phyloP scores from a whole-genome alignment of 1,140 invertebrate species.

The Eriocheir sinensis region DNA sequence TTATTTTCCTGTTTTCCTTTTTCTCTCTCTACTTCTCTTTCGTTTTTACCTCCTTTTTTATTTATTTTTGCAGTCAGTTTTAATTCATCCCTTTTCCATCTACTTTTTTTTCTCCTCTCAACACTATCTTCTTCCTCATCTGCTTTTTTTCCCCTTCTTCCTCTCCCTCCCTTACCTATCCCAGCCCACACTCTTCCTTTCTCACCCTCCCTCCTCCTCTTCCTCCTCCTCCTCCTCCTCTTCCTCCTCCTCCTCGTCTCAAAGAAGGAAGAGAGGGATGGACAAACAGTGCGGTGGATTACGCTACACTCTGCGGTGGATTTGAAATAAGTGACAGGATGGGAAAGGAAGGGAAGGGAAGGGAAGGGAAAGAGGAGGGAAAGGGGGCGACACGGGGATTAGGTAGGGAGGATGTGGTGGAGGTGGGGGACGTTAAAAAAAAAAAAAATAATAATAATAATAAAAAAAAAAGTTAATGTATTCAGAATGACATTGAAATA shows the following conservation, averaged over 20 bases:
- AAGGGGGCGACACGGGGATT: neutral
- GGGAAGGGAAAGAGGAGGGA: neutral
- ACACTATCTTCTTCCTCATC: neutral
- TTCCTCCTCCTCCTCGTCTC: neutral
- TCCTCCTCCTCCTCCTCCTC: neutral
- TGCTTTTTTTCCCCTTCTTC: too few species aligned
- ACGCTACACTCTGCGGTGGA: too few species aligned
- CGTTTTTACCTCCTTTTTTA: neutral
- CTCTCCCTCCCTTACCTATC: too few species aligned
- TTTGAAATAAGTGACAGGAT: neutral
- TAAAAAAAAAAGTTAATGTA: too few species aligned
- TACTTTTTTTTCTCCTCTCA: neutral
- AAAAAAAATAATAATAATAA: neutral
- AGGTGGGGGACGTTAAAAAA: neutral
- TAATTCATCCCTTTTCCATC: too few species aligned
- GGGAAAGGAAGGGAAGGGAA: neutral
- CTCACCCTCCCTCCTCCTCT: neutral
- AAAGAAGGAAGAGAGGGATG: neutral
- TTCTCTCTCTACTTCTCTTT: neutral
- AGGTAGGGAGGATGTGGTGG: neutral
- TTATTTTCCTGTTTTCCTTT: too few species aligned
- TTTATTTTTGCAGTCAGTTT: too few species aligned
- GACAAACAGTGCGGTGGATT: neutral
- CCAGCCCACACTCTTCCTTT: too few species aligned
- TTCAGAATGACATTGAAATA: too few species aligned